phyloP scores from a whole-genome alignment of 2,888 invertebrate genomes.

The Octonoba sinensis region DNA sequence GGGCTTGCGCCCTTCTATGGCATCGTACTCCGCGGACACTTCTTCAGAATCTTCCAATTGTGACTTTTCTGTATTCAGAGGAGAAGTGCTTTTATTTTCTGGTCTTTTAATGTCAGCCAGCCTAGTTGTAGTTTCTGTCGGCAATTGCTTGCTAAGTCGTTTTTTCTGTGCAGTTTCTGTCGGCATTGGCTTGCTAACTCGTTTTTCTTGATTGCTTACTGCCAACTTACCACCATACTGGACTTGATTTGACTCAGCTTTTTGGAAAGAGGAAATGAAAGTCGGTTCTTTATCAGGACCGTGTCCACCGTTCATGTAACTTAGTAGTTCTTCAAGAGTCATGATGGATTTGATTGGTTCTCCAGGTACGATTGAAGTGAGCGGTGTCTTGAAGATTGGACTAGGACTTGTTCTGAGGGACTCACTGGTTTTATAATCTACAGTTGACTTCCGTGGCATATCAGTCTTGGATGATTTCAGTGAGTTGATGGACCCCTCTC shows the following conservation, averaged over 20 bases:
- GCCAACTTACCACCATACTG: neutral
- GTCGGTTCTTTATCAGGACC: conserved; percentile 4
- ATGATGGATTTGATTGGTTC: neutral
- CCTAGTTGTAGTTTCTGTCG: neutral
- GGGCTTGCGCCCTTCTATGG: conserved; percentile 40
- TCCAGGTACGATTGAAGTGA: neutral
- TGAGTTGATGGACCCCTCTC: conserved; percentile 37
- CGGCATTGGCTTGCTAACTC: neutral
- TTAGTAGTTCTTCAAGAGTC: conserved; percentile 49
- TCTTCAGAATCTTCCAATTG: conserved; percentile 11
- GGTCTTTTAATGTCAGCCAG: neutral
- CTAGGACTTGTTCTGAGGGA: neutral
- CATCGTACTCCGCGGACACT: conserved; percentile 41
- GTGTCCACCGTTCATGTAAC: conserved; percentile 42
- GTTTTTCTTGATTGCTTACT: neutral
- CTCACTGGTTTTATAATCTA: neutral
- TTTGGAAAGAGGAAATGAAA: conserved; percentile 17
- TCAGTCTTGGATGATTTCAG: conserved; percentile 15
- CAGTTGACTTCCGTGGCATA: neutral
- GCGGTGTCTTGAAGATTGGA: neutral
- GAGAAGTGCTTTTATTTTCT: neutral
- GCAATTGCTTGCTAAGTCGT: neutral
- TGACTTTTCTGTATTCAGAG: too few relatives aligned
- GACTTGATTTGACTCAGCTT: neutral
- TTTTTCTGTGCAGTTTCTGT: neutral